A percentile compares a stretch with the other conserved stretches of the same genome.
Evolutionary conservation across 2,888 invertebrate species (phyloP).

Genomic region (Epinotia demarniana): DNA sequence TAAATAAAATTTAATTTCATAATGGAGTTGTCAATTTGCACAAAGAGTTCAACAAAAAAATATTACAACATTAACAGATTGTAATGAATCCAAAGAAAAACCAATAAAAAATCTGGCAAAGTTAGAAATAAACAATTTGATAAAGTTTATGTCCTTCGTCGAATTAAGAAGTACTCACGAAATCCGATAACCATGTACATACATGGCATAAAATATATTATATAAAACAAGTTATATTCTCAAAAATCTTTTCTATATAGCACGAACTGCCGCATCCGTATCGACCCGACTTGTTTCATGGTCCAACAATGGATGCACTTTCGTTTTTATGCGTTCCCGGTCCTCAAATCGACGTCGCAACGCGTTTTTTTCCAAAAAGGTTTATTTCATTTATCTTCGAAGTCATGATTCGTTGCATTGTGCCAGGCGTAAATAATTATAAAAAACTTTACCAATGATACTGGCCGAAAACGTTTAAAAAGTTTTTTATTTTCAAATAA

Average conservation of each 20-base stretch:
- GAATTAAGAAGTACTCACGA: too few relatives aligned
- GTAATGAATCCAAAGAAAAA: too few relatives aligned
- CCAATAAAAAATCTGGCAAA: too few relatives aligned
- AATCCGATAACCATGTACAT: neutral
- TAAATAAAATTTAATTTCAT: too few relatives aligned
- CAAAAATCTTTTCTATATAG: neutral
- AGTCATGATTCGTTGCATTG: constrained; percentile 77
- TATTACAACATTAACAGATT: too few relatives aligned
- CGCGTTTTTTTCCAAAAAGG: constrained; percentile 60
- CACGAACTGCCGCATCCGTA: constrained; percentile 45
- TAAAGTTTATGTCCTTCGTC: too few relatives aligned
- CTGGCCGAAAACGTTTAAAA: constrained; percentile 61
- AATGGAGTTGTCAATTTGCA: too few relatives aligned
- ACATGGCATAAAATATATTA: neutral
- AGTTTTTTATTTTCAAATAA: constrained; percentile 57
- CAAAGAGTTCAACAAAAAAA: too few relatives aligned
- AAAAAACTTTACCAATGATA: constrained; percentile 59
- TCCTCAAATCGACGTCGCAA: constrained; percentile 69
- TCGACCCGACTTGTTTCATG: constrained; percentile 19
- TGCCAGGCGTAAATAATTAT: constrained; percentile 70
- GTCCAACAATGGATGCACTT: constrained; percentile 62
- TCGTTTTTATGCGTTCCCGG: constrained; percentile 71
- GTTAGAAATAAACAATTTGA: too few relatives aligned
- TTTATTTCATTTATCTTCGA: constrained; percentile 76
- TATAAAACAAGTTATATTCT: neutral